Evolutionary conservation across 2,888 invertebrate genomes (phyloP).

Genomic region (Hydrotaea diabolus): DNA sequence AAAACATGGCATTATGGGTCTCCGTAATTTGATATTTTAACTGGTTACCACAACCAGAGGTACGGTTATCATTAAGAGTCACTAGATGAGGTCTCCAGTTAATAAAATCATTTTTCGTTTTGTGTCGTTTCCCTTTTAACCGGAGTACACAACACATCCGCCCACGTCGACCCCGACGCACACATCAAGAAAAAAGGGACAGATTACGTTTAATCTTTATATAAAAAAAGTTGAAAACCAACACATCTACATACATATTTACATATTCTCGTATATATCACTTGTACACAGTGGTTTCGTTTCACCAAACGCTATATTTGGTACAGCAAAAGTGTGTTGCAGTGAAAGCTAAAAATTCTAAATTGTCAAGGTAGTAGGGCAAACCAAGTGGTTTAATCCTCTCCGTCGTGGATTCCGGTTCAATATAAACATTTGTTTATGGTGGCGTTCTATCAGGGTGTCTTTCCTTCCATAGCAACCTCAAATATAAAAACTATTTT

Average conservation of each 20-base stretch:
- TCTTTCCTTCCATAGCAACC: too few relatives aligned
- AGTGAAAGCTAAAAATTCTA: too few relatives aligned
- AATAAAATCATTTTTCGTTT: conserved; percentile 28
- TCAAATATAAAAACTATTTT: too few relatives aligned
- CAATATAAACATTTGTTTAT: too few relatives aligned
- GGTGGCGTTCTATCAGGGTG: too few relatives aligned
- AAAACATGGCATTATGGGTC: not conserved
- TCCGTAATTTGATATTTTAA: conserved; percentile 22
- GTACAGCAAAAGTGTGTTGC: too few relatives aligned
- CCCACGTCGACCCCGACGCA: not conserved
- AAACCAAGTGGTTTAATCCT: too few relatives aligned
- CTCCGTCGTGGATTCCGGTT: too few relatives aligned
- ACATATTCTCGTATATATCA: too few relatives aligned
- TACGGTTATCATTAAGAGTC: conserved; percentile 23
- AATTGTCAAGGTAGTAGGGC: too few relatives aligned
- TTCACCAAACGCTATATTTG: too few relatives aligned
- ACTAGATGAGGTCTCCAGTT: conserved; percentile 17
- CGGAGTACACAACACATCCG: not conserved
- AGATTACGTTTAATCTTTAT: not conserved
- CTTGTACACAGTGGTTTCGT: too few relatives aligned
- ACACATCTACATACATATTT: not conserved
- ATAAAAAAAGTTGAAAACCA: not conserved
- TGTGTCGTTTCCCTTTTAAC: not conserved
- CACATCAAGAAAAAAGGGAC: not conserved
- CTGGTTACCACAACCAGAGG: conserved; percentile 22